Evolutionary conservation across 1,140 invertebrate genomes (phyloP).

Genomic region (Micrasema minimum): DNA sequence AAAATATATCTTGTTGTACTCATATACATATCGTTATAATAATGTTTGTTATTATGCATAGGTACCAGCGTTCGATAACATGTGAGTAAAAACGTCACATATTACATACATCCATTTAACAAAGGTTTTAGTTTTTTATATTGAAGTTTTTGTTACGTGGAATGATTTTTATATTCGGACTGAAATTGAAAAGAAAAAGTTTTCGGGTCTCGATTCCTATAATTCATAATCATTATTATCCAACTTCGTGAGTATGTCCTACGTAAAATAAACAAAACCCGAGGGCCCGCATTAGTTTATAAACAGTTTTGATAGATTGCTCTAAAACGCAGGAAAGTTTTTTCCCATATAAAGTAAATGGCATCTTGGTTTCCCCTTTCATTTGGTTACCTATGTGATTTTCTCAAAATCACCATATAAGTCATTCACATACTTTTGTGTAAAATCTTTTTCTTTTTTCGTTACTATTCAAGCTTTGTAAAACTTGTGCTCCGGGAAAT

Average conservation of each 20-base stretch:
- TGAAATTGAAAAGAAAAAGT: conserved; percentile 24
- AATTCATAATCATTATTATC: conserved; percentile 52
- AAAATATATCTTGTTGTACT: no score
- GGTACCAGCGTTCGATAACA: no score
- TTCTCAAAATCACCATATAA: conserved; percentile 18
- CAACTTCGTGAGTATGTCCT: conserved; percentile 45
- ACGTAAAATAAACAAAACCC: conserved; percentile 44
- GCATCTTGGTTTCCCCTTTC: conserved; percentile 41
- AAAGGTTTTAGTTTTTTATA: no score
- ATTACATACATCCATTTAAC: no score
- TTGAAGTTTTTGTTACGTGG: no score
- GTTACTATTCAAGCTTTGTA: conserved; percentile 10
- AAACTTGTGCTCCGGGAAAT: conserved; percentile 12
- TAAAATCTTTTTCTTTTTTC: background rate
- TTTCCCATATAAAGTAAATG: conserved; percentile 49
- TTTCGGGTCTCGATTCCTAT: conserved; percentile 41
- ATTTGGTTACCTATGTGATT: conserved; percentile 48
- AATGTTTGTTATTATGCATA: no score
- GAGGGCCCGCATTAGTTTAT: conserved; percentile 50
- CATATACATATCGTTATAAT: no score
- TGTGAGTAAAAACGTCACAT: no score
- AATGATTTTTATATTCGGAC: no score
- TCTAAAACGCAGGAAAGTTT: conserved; percentile 38
- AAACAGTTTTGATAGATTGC: conserved; percentile 54
- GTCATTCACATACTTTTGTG: conserved; percentile 17